A percentile compares a stretch with the other conserved stretches of the same genome.
phyloP scores from a whole-genome alignment of 2,797 vertebrate genomes.

The Aeoliscus strigatus region DNA sequence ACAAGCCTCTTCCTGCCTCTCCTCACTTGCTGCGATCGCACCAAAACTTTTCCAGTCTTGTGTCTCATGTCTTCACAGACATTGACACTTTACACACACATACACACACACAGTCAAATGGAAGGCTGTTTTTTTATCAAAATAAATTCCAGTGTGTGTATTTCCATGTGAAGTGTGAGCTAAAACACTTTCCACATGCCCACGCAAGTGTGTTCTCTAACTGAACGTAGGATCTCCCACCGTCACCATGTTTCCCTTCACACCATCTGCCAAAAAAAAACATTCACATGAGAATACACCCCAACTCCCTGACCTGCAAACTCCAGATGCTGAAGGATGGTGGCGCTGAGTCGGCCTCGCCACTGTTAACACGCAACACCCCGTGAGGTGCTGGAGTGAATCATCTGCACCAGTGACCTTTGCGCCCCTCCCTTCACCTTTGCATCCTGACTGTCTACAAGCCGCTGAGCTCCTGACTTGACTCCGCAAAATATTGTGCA shows the following conservation, averaged over 20 bases:
- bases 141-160: too few species aligned
- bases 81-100: slow-evolving; percentile 11
- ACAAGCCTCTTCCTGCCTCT: slow-evolving; percentile 77
- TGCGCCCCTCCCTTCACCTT: slow-evolving; percentile 29
- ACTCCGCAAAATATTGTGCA: slow-evolving; percentile 57
- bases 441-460: slow-evolving; percentile 63
- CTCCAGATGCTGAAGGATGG: slow-evolving; percentile 57
- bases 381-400: slow-evolving; percentile 49
- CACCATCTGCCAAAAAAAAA: slow-evolving; percentile 62
- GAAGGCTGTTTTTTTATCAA: too few species aligned
- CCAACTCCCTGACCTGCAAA: slow-evolving; percentile 38
- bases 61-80: slow-evolving; percentile 29
- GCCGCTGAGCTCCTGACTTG: slow-evolving; percentile 51
- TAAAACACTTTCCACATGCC: slow-evolving; percentile 57
- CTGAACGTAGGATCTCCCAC: slow-evolving; percentile 52
- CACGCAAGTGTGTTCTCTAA: slow-evolving; percentile 51
- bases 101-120: neutral
- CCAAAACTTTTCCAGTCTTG: slow-evolving; percentile 58
- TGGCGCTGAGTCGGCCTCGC: slow-evolving; percentile 11
- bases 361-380: slow-evolving; percentile 42
- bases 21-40: slow-evolving; percentile 44
- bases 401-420: slow-evolving; percentile 71
- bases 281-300: slow-evolving; percentile 53
- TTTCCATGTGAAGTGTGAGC: too few species aligned
- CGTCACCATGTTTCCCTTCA: slow-evolving; percentile 64